Percentiles rank a stretch among this genome's conserved stretches.
Conservation (phyloP, 2,113 vertebrate genomes). For the Sclerurus mexicanus region DNA sequence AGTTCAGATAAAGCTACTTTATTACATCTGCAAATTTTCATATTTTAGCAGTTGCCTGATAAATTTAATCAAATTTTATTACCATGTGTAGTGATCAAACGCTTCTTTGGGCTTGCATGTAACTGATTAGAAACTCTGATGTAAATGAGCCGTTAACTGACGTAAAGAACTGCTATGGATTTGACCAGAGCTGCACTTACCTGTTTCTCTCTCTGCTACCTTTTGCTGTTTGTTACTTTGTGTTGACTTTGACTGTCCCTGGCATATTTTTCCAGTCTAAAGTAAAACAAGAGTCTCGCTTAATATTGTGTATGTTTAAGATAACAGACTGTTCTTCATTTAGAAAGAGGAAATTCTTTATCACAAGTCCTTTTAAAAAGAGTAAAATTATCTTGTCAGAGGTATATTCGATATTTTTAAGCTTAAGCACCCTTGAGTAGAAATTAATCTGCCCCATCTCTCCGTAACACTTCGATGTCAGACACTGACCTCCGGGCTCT, state of each 20-base stretch:
- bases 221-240: slow-evolving; percentile 77
- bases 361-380: slow-evolving; percentile 63
- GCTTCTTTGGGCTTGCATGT: slow-evolving; percentile 89
- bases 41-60: slow-evolving; percentile 88
- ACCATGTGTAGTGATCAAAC: slow-evolving; percentile 86
- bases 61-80: slow-evolving; percentile 83
- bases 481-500: slow-evolving; percentile 6
- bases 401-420: slow-evolving; percentile 59
- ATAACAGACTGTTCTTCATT: slow-evolving; percentile 69
- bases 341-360: slow-evolving; percentile 62
- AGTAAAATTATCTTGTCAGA: slow-evolving; percentile 66
- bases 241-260: slow-evolving; percentile 79
- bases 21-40: slow-evolving; percentile 80
- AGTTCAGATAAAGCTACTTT: slow-evolving; percentile 80
- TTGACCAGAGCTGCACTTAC: slow-evolving; percentile 88
- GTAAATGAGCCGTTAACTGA: slow-evolving; percentile 85
- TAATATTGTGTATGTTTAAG: slow-evolving; percentile 76
- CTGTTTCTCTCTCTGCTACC: slow-evolving; percentile 72
- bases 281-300: slow-evolving; percentile 76
- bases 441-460: slow-evolving; percentile 33
- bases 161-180: slow-evolving; percentile 78
- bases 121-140: slow-evolving; percentile 83
- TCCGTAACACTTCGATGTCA: slow-evolving; percentile 58
- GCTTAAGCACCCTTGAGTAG: slow-evolving; percentile 49
- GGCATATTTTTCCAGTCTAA: slow-evolving; percentile 75